A percentile compares a stretch with the other conserved stretches of the same genome.
phyloP scores from a whole-genome alignment of 92 coral and sea anemone genomes.

The Nematostella vectensis region DNA sequence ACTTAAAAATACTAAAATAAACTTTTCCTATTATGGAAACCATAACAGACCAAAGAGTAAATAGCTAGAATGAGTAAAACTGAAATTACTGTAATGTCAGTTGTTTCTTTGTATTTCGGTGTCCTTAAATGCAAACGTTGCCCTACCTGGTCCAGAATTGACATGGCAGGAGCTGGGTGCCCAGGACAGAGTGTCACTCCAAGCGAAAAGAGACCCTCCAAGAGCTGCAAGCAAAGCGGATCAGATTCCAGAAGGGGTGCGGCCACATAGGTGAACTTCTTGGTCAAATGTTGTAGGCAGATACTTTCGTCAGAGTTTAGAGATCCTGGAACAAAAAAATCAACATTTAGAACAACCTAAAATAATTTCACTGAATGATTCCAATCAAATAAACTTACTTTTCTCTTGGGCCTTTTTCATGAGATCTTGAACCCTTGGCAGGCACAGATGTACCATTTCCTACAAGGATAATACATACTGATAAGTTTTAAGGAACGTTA shows the following conservation, averaged over 20 bases:
- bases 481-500: too few species aligned
- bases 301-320: conserved; percentile 42
- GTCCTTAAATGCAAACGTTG: too few species aligned
- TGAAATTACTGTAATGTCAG: too few species aligned
- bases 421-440: conserved; percentile 25
- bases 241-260: conserved; percentile 47
- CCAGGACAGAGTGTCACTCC: conserved; percentile 37
- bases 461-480: conserved; percentile 5
- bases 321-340: background rate
- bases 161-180: conserved; percentile 44
- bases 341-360: too few species aligned
- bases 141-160: conserved; percentile 59
- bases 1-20: too few species aligned
- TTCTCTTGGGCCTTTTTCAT: conserved; percentile 7
- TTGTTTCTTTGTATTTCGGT: too few species aligned
- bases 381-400: background rate
- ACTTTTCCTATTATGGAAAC: too few species aligned
- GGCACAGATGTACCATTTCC: conserved; percentile 25
- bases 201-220: conserved; percentile 33
- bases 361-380: too few species aligned
- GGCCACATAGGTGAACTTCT: conserved; percentile 59
- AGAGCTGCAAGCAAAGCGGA: conserved; percentile 35
- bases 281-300: conserved; percentile 35
- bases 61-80: too few species aligned
- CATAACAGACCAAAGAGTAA: background rate